A percentile compares a stretch with the other conserved stretches of the same genome.
Conservation (phyloP, 2,888 invertebrate species). For the Dione juno region DNA sequence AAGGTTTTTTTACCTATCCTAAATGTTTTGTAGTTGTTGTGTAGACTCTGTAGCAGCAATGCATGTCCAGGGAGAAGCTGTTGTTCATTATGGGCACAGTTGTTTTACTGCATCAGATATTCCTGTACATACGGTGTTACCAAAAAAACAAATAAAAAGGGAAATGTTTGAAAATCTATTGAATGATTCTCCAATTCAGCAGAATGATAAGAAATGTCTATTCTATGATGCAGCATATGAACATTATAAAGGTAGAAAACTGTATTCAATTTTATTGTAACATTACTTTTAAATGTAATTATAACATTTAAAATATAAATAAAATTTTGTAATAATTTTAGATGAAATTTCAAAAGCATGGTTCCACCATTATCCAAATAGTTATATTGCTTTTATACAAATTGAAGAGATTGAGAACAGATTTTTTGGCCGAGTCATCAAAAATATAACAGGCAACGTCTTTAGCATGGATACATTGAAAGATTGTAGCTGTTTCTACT, state of each 20-base stretch:
- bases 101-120: constrained; percentile 92
- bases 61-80: constrained; percentile 92
- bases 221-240: constrained; percentile 88
- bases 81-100: constrained; percentile 95
- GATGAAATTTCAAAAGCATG: constrained; percentile 61
- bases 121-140: constrained; percentile 90
- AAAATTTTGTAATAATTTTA: constrained; percentile 49
- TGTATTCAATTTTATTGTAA: too few relatives aligned
- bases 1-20: not conserved
- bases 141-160: constrained; percentile 84
- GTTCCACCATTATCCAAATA: constrained; percentile 62
- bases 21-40: constrained; percentile 87
- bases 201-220: constrained; percentile 72
- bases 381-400: constrained; percentile 65
- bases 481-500: constrained; percentile 85
- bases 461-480: constrained; percentile 62
- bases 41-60: constrained; percentile 95
- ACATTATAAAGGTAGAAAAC: constrained; percentile 79
- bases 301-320: not conserved
- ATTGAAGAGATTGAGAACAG: constrained; percentile 56
- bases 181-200: constrained; percentile 49
- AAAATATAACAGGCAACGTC: constrained; percentile 53
- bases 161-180: constrained; percentile 54
- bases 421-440: constrained; percentile 65
- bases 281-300: too few relatives aligned